A percentile compares a stretch with the other conserved stretches of the same genome.
These are phyloP conservation scores for Allobates femoralis DNA, from an alignment of 2,797 vertebrate species.

Conservation along the genomic window DNA sequence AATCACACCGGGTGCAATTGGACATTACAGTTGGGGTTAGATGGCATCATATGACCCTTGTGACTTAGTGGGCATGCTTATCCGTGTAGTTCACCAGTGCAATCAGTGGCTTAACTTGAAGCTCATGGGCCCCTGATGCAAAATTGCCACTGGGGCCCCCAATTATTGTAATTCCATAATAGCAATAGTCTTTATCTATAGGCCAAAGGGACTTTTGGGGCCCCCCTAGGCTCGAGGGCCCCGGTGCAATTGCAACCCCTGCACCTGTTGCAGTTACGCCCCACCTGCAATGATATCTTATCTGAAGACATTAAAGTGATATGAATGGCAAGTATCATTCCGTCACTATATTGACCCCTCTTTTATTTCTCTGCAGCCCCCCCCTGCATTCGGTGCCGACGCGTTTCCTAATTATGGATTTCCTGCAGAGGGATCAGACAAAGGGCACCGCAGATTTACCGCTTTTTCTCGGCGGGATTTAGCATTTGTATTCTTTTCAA, in stretches of 20 bases:
- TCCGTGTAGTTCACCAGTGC: neutral
- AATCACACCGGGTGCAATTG: neutral
- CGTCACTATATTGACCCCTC: neutral
- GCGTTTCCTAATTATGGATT: constrained; percentile 27
- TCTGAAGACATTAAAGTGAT: neutral
- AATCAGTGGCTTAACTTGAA: no score
- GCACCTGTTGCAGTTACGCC: no score
- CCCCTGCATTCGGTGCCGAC: neutral
- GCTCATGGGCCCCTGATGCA: no score
- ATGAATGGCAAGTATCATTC: neutral
- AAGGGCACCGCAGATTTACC: constrained; percentile 42
- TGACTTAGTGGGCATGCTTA: neutral
- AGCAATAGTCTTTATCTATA: no score
- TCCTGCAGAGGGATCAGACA: constrained; percentile 31
- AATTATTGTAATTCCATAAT: no score
- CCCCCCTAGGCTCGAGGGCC: no score
- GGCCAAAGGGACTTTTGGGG: no score
- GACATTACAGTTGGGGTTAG: neutral
- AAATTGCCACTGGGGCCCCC: no score
- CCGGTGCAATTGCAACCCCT: no score
- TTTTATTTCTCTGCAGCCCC: neutral
- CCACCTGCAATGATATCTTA: neutral
- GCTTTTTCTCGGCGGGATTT: constrained; percentile 25
- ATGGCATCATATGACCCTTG: neutral
- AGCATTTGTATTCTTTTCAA: constrained; percentile 50